Conservation (phyloP, 2,113 vertebrate species). For the Anas platyrhynchos region DNA sequence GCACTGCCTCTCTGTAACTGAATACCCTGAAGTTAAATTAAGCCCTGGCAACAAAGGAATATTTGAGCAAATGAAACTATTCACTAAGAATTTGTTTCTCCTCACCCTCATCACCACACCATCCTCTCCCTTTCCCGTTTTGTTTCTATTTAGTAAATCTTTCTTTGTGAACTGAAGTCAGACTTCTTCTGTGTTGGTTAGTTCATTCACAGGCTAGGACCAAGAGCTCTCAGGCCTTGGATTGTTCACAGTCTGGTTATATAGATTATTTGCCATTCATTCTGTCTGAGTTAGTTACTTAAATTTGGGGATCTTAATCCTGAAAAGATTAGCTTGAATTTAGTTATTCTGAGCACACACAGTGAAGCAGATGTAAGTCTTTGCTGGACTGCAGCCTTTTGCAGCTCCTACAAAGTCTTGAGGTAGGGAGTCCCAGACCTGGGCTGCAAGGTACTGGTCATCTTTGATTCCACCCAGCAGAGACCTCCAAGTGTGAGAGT, state of each 20-base stretch:
- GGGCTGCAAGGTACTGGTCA: background rate
- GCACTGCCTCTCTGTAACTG: background rate
- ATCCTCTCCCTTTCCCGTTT: background rate
- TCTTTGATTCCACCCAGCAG: background rate
- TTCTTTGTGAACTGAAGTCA: background rate
- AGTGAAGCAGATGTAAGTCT: background rate
- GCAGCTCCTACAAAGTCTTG: background rate
- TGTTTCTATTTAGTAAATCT: background rate
- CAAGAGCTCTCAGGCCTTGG: background rate
- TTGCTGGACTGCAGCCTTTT: background rate
- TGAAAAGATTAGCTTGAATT: slow-evolving; percentile 1
- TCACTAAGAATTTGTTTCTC: background rate
- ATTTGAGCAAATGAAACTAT: background rate
- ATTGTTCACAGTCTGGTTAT: background rate
- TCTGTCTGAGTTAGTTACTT: slow-evolving; percentile 13
- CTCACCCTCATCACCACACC: background rate
- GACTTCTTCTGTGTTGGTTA: background rate
- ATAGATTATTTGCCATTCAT: slow-evolving; percentile 28
- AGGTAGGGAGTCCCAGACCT: background rate
- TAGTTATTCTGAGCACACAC: background rate
- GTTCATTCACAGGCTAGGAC: background rate
- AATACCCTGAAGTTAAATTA: background rate
- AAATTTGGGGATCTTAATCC: slow-evolving; percentile 38
- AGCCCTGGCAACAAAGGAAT: background rate
- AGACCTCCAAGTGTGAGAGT: background rate